Evolutionary conservation across 2,113 vertebrate genomes (phyloP).

Genomic region (Crotophaga sulcirostris): DNA sequence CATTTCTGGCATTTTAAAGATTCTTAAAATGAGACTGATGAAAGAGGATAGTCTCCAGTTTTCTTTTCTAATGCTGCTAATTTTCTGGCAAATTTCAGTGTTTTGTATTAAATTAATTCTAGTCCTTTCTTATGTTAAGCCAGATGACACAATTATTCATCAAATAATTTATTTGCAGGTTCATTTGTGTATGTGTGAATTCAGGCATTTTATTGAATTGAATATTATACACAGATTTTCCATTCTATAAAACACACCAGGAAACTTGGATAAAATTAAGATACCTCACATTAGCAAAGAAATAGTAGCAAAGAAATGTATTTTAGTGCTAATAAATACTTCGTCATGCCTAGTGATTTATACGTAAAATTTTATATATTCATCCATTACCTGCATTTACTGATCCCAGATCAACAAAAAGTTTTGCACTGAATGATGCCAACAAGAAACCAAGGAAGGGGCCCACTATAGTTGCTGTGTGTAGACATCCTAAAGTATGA

Average conservation of each 20-base stretch:
- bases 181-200: background rate
- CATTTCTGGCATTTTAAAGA: background rate
- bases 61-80: background rate
- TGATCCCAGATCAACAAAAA: constrained; percentile 91
- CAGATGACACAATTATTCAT: background rate
- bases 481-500: constrained; percentile 79
- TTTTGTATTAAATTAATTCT: background rate
- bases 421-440: constrained; percentile 85
- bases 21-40: background rate
- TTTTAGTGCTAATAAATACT: background rate
- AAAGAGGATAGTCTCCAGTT: background rate
- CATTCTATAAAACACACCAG: background rate
- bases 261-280: background rate
- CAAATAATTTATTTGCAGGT: background rate
- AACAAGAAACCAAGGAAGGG: constrained; percentile 89
- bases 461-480: constrained; percentile 85
- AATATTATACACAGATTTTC: background rate
- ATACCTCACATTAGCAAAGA: background rate
- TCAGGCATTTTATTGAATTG: background rate
- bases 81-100: background rate
- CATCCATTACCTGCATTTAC: constrained; percentile 83
- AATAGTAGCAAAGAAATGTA: background rate
- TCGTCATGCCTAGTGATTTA: background rate
- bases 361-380: background rate
- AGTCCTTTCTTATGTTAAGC: background rate